Conservation (phyloP, 2,888 invertebrate genomes). For the Clanis bilineata region DNA sequence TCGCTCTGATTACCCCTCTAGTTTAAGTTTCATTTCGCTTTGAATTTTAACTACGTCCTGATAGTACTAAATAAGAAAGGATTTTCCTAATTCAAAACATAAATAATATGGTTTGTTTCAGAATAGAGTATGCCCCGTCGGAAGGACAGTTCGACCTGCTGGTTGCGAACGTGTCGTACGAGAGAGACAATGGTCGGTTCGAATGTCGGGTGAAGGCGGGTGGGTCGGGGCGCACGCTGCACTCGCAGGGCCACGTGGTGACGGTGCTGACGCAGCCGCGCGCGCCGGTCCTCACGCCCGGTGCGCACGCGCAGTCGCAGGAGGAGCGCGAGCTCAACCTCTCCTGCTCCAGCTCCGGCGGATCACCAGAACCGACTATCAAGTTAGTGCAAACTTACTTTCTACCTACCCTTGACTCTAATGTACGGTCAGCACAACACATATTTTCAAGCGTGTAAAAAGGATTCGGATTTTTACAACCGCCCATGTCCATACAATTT, state of each 20-base stretch:
- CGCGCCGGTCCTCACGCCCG: constrained; percentile 89
- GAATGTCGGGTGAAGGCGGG: constrained; percentile 94
- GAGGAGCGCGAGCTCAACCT: constrained; percentile 90
- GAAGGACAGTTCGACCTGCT: constrained; percentile 93
- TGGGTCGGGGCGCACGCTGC: constrained; percentile 91
- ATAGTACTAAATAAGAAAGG: background rate
- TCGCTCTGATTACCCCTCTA: too few relatives aligned
- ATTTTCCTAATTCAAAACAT: background rate
- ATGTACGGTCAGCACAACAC: too few relatives aligned
- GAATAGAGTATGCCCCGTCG: constrained; percentile 89
- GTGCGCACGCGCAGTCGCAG: constrained; percentile 89
- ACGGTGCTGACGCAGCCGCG: constrained; percentile 94
- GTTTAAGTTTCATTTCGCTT: too few relatives aligned
- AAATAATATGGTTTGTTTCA: constrained; percentile 55
- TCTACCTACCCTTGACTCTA: too few relatives aligned
- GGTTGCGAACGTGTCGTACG: constrained; percentile 94
- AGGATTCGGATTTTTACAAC: too few relatives aligned
- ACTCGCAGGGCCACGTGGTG: constrained; percentile 91
- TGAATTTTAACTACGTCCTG: too few relatives aligned
- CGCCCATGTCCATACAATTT: too few relatives aligned
- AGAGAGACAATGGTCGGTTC: constrained; percentile 94
- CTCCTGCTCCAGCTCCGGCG: constrained; percentile 91
- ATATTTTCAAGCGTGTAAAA: too few relatives aligned
- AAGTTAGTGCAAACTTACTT: constrained; percentile 79
- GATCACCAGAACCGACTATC: constrained; percentile 94